Evolutionary conservation across 2,888 invertebrate genomes (phyloP).

Genomic region (Baronia brevicornis): DNA sequence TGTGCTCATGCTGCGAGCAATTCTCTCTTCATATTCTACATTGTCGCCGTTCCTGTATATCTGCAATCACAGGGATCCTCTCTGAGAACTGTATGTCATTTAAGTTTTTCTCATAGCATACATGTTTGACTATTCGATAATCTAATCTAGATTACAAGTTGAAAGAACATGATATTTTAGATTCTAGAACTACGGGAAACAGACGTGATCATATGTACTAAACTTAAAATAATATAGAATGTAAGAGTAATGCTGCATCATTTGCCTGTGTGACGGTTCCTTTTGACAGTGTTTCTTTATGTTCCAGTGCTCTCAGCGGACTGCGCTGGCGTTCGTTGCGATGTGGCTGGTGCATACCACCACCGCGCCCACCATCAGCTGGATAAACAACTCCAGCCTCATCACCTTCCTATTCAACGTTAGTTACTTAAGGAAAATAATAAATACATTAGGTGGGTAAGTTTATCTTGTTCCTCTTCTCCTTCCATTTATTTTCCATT

Average conservation of each 20-base stretch:
- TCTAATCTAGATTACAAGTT: too few species aligned
- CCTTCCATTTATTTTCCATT: too few species aligned
- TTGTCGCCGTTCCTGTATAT: slow-evolving; percentile 42
- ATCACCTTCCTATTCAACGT: slow-evolving; percentile 36
- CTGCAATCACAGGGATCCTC: slow-evolving; percentile 29
- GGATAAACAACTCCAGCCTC: slow-evolving; percentile 37
- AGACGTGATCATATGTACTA: too few species aligned
- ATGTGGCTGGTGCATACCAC: slow-evolving; percentile 34
- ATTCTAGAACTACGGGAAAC: too few species aligned
- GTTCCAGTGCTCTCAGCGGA: slow-evolving; percentile 40
- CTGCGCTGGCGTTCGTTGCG: slow-evolving; percentile 35
- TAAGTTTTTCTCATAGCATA: too few species aligned
- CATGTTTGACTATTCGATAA: too few species aligned
- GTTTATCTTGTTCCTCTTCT: slow-evolving; percentile 1
- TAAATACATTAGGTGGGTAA: slow-evolving; percentile 46
- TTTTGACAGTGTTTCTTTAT: neutral
- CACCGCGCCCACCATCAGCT: slow-evolving; percentile 36
- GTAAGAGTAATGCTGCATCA: neutral
- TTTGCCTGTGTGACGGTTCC: neutral
- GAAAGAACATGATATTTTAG: too few species aligned
- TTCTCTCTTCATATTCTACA: slow-evolving; percentile 44
- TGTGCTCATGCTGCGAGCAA: slow-evolving; percentile 45
- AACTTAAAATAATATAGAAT: too few species aligned
- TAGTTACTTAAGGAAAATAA: slow-evolving; percentile 45
- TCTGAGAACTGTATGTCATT: slow-evolving; percentile 38